These are phyloP conservation scores for Ophthalmolycus amberensis DNA, from an alignment of 2,113 vertebrate species.

Conservation along the genomic window DNA sequence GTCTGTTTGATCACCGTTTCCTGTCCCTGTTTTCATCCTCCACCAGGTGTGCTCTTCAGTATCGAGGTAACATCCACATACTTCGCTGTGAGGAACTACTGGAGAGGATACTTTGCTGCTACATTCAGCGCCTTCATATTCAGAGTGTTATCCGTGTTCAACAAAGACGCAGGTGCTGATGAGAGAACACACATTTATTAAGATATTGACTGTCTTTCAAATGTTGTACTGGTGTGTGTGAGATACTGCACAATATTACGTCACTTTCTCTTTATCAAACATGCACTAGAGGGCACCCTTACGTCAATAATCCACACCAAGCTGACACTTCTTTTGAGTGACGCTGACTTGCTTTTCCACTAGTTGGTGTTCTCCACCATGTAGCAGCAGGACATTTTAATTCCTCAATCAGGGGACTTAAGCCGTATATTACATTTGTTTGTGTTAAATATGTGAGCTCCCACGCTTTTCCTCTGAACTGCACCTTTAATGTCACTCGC, in stretches of 20 bases:
- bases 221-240: not conserved
- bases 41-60: conserved; percentile 84
- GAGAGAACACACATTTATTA: not conserved
- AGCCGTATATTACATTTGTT: not conserved
- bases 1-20: not conserved
- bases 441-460: not conserved
- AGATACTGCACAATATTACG: not conserved
- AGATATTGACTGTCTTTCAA: too few species aligned
- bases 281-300: conserved; percentile 32
- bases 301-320: not conserved
- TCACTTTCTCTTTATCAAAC: not conserved
- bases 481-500: not conserved
- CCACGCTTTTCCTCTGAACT: too few species aligned
- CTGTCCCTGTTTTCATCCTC: not conserved
- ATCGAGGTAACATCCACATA: conserved; percentile 98
- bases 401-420: not conserved
- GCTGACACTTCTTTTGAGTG: not conserved
- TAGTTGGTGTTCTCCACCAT: conserved; percentile 40
- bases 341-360: not conserved
- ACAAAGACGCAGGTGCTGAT: conserved; percentile 93
- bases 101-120: conserved; percentile 97
- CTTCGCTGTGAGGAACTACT: conserved; percentile 98
- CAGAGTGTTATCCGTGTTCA: conserved; percentile 94
- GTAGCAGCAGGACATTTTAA: too few species aligned
- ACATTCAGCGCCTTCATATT: conserved; percentile 99